Conservation (phyloP, 2,888 invertebrate genomes). For the Sphecodes monilicornis region DNA sequence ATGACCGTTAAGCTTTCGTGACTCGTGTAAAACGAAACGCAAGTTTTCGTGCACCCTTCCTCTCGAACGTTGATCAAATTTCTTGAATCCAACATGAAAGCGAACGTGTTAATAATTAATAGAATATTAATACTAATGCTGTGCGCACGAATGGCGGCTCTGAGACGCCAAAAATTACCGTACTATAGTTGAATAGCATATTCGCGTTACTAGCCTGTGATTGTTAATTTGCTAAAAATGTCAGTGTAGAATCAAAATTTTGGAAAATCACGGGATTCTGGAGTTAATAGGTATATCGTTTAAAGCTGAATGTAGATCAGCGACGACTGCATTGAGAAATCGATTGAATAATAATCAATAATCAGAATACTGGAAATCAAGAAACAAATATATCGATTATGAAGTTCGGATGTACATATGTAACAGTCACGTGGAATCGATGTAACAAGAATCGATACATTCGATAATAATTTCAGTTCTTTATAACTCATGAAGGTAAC, state of each 20-base stretch:
- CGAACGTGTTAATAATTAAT: neutral
- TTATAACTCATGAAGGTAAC: neutral
- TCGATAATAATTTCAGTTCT: neutral
- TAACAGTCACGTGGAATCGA: neutral
- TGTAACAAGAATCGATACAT: neutral
- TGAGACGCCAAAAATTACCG: neutral
- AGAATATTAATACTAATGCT: too few species aligned
- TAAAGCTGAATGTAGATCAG: neutral
- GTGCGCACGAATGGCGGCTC: neutral
- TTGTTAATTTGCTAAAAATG: neutral
- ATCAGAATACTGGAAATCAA: neutral
- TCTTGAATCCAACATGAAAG: neutral
- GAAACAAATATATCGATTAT: neutral
- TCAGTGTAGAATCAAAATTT: neutral
- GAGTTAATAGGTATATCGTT: neutral
- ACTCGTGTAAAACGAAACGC: conserved; percentile 35
- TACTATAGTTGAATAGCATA: neutral
- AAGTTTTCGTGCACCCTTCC: conserved; percentile 39
- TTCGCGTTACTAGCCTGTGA: too few species aligned
- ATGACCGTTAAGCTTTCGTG: conserved; percentile 55
- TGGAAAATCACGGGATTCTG: neutral
- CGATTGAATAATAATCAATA: neutral
- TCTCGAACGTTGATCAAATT: conserved; percentile 23
- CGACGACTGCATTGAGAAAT: neutral
- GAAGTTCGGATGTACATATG: neutral